A percentile compares a stretch with the other conserved stretches of the same genome.
These are phyloP conservation scores for Silurus glanis DNA, from an alignment of 2,113 vertebrate species.

Conservation along the genomic window DNA sequence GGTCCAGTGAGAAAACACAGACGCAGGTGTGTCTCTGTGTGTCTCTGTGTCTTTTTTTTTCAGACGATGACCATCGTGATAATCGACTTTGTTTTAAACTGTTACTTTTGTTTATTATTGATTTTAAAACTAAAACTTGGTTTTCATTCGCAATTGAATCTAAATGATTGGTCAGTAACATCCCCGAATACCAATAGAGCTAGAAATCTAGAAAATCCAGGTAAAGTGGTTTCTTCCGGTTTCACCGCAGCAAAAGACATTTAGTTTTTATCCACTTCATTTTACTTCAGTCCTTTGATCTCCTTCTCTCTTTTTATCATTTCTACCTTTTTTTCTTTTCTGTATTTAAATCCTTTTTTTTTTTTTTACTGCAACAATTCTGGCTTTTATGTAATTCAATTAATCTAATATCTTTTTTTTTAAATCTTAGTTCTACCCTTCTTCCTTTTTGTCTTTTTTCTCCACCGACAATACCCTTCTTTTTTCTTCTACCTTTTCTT, in stretches of 20 bases:
- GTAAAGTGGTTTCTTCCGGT: background rate
- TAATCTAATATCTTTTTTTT: too few species aligned
- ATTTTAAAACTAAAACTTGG: background rate
- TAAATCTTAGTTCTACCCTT: too few species aligned
- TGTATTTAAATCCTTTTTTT: too few species aligned
- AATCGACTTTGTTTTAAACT: background rate
- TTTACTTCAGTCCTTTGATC: background rate
- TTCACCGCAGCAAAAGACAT: background rate
- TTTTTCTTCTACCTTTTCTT: too few species aligned
- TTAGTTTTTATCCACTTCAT: background rate
- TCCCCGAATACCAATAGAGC: too few species aligned
- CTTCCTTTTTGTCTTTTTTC: too few species aligned
- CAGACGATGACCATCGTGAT: background rate
- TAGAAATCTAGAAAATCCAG: background rate
- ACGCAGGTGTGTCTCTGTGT: slow-evolving; percentile 61
- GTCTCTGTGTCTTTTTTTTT: background rate
- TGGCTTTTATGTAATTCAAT: too few species aligned
- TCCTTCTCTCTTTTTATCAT: too few species aligned
- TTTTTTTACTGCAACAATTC: too few species aligned
- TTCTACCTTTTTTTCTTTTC: too few species aligned
- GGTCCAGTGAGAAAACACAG: slow-evolving; percentile 73
- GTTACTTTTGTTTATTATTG: background rate
- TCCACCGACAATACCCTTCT: too few species aligned
- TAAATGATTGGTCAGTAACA: too few species aligned
- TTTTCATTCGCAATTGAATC: background rate